Evolutionary conservation across 2,888 invertebrate species (phyloP).

Genomic region (Melipona bicolor): DNA sequence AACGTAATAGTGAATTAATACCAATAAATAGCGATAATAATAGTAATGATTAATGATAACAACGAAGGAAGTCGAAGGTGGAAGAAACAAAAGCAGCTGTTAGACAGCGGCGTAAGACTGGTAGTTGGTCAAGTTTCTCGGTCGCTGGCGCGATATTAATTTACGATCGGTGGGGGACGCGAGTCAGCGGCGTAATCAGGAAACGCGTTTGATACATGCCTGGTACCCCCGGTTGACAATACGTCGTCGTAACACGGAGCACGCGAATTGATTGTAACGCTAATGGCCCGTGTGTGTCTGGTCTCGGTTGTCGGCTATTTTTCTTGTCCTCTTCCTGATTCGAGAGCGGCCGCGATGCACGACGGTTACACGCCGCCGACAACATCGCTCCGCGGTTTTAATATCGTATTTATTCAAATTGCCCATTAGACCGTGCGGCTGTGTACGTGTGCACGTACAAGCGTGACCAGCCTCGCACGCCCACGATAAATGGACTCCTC

Average conservation of each 20-base stretch:
- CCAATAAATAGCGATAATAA: no score
- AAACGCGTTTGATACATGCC: conserved; percentile 33
- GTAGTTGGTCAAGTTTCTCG: neutral
- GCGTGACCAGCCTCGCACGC: conserved; percentile 17
- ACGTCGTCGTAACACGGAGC: conserved; percentile 51
- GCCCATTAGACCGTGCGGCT: conserved; percentile 53
- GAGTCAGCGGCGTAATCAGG: conserved; percentile 43
- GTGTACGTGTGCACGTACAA: conserved; percentile 19
- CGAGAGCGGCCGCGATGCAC: conserved; percentile 48
- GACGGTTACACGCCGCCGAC: conserved; percentile 64
- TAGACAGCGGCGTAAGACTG: neutral
- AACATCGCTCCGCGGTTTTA: conserved; percentile 55
- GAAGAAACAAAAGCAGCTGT: neutral
- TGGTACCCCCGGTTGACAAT: conserved; percentile 51
- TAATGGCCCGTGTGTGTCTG: conserved; percentile 63
- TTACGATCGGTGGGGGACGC: conserved; percentile 34
- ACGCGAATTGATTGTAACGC: conserved; percentile 63
- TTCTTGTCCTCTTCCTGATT: conserved; percentile 64
- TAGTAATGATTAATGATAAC: no score
- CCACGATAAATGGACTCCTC: conserved; percentile 67
- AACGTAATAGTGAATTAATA: no score
- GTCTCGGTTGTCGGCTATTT: conserved; percentile 57
- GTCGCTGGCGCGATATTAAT: conserved; percentile 39
- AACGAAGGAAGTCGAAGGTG: neutral
- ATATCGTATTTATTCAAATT: conserved; percentile 75